These are phyloP conservation scores for Harpagoxenus sublaevis DNA, from an alignment of 2,888 invertebrate genomes.

Conservation along the genomic window DNA sequence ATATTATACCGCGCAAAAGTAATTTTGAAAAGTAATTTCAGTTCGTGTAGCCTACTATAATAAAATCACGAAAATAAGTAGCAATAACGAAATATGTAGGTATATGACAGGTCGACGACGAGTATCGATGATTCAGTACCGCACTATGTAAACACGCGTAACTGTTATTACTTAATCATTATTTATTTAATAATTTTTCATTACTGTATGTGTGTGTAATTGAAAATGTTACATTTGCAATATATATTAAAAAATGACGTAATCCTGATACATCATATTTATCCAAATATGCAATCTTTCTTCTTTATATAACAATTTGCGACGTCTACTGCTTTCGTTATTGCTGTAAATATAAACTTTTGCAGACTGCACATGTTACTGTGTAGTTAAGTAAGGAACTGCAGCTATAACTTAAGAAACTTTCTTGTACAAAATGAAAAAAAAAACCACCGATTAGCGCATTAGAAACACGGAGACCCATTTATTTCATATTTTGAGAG, in stretches of 20 bases:
- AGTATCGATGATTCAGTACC: not conserved
- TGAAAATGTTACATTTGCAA: not conserved
- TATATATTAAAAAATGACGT: not conserved
- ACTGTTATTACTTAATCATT: not conserved
- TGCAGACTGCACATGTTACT: not conserved
- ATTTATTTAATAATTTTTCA: slow-evolving; percentile 15
- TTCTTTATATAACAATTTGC: not conserved
- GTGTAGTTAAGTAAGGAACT: not conserved
- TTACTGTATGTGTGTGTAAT: not conserved
- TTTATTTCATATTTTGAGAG: slow-evolving; percentile 17
- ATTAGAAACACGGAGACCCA: not conserved
- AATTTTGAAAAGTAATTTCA: slow-evolving; percentile 1
- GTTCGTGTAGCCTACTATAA: not conserved
- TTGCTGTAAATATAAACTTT: slow-evolving; percentile 5
- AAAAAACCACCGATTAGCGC: not conserved
- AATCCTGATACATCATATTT: not conserved
- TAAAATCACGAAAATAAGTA: not conserved
- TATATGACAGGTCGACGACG: not conserved
- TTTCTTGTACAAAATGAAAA: not conserved
- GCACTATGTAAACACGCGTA: not conserved
- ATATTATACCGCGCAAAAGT: not conserved
- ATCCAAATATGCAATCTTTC: not conserved
- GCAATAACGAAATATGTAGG: not conserved
- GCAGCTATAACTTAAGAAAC: not conserved
- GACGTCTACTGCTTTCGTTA: not conserved